Evolutionary conservation across 2,113 vertebrate genomes (phyloP).

Genomic region (Ovibos moschatus): DNA sequence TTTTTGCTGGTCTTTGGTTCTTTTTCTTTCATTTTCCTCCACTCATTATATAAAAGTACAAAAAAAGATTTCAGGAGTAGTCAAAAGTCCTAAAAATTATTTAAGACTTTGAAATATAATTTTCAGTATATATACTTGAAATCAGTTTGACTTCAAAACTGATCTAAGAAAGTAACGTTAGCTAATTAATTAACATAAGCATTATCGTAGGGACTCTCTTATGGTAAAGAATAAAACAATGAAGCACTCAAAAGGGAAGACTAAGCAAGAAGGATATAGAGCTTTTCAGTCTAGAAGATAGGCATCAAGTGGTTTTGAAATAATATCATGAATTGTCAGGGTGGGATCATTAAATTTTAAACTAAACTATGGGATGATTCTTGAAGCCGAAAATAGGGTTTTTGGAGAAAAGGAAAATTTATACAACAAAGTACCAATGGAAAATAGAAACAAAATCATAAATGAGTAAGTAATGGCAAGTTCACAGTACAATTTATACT

Average conservation of each 20-base stretch:
- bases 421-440: neutral
- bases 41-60: neutral
- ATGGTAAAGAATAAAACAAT: conserved; percentile 24
- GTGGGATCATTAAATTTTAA: neutral
- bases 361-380: neutral
- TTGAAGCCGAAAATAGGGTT: neutral
- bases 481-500: neutral
- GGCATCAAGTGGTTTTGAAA: neutral
- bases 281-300: neutral
- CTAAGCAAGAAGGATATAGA: neutral
- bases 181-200: neutral
- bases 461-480: neutral
- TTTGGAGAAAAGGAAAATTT: neutral
- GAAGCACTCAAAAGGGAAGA: neutral
- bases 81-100: neutral
- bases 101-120: neutral
- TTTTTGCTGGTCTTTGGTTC: neutral
- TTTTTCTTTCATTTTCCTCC: neutral
- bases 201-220: neutral
- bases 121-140: neutral
- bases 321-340: neutral
- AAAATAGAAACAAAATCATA: neutral
- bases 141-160: conserved; percentile 29
- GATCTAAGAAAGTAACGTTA: neutral
- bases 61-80: neutral